Percentiles rank a stretch among this genome's conserved stretches.
These are phyloP conservation scores for Megalops cyprinoides DNA, from an alignment of 2,797 vertebrate genomes.

Conservation along the genomic window DNA sequence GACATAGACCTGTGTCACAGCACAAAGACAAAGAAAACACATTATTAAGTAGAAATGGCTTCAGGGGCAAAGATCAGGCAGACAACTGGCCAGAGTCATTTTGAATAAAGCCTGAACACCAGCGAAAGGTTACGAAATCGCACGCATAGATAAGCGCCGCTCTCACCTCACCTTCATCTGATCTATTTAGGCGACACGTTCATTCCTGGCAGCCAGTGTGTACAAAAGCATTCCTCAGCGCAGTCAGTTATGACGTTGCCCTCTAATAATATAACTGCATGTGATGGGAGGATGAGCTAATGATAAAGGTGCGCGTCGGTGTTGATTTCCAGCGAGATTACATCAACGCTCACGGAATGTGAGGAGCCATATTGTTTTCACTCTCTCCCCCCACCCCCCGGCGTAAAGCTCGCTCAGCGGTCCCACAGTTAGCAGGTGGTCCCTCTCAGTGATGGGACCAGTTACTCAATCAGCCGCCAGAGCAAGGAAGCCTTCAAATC, in stretches of 20 bases:
- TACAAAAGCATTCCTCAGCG: constrained; percentile 32
- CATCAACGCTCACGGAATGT: constrained; percentile 28
- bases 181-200: constrained; percentile 41
- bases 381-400: constrained; percentile 30
- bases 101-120: constrained; percentile 41
- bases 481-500: constrained; percentile 34
- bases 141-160: constrained; percentile 27
- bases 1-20: background rate
- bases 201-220: constrained; percentile 20
- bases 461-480: constrained; percentile 17
- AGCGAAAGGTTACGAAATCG: constrained; percentile 43
- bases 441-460: constrained; percentile 25
- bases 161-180: constrained; percentile 30
- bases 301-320: constrained; percentile 16
- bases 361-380: constrained; percentile 19
- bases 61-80: constrained; percentile 6
- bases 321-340: constrained; percentile 32
- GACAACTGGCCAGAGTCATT: constrained; percentile 26
- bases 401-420: constrained; percentile 38
- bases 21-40: background rate
- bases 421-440: constrained; percentile 28
- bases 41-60: background rate
- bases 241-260: constrained; percentile 34
- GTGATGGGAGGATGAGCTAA: constrained; percentile 40
- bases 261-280: constrained; percentile 45